These are phyloP conservation scores for Nansenia antarctica DNA, from an alignment of 2,113 vertebrate genomes.

Conservation along the genomic window DNA sequence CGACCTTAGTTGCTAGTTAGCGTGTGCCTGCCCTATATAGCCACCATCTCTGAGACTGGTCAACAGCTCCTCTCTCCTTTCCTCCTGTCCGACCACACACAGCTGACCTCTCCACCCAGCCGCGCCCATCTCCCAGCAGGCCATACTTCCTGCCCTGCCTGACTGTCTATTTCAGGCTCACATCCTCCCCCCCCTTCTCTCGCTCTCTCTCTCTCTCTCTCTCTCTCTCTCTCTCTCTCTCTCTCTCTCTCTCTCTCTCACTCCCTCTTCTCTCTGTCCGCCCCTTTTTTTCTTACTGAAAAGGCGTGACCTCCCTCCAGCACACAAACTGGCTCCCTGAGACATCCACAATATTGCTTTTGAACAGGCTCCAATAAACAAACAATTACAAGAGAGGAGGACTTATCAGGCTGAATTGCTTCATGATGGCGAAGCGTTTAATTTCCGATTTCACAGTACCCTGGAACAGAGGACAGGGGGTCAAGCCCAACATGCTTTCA, in stretches of 20 bases:
- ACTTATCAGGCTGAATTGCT: slow-evolving; percentile 67
- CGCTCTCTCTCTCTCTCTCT: too few relatives aligned
- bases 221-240: slow-evolving; percentile 14
- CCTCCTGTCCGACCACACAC: slow-evolving; percentile 19
- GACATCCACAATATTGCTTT: slow-evolving; percentile 59
- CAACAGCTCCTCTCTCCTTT: slow-evolving; percentile 34
- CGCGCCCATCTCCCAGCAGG: background rate
- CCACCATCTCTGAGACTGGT: slow-evolving; percentile 46
- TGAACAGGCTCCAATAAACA: slow-evolving; percentile 76
- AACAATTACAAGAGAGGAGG: slow-evolving; percentile 73
- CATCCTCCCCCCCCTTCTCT: too few relatives aligned
- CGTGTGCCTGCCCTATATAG: slow-evolving; percentile 42
- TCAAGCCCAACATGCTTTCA: slow-evolving; percentile 60
- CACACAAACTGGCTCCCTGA: background rate
- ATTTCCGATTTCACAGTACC: slow-evolving; percentile 78
- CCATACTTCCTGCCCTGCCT: background rate
- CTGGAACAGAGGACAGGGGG: slow-evolving; percentile 58
- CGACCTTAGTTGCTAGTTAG: slow-evolving; percentile 50
- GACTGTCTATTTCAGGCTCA: background rate
- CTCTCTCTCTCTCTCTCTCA: too few relatives aligned
- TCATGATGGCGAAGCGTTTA: slow-evolving; percentile 68
- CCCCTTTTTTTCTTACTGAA: slow-evolving; percentile 23
- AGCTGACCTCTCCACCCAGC: background rate
- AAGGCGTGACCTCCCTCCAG: slow-evolving; percentile 37
- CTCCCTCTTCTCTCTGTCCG: slow-evolving; percentile 16